Evolutionary conservation across 1,140 invertebrate genomes (phyloP), one percentile per base, ranked within the genome.

Genomic region (Pinna nobilis): DNA sequence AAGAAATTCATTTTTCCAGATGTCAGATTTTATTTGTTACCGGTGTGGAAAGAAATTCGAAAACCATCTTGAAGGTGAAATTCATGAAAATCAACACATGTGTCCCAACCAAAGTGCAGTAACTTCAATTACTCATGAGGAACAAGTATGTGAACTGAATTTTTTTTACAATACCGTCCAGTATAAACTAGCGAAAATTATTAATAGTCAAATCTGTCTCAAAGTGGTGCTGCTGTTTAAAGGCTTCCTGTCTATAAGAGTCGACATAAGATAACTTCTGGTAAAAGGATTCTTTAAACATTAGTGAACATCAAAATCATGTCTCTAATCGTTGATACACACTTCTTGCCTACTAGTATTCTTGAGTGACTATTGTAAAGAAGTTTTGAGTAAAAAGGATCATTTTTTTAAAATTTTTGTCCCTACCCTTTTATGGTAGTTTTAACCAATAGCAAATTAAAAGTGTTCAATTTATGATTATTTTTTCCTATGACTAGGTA

Each of bases 11-110:
- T 57, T 18, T 57, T 57, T 57, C 30, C 53, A 57, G 53, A 57
- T 57, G 53, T 57, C 53, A 15, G 53, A 57, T 33, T 57, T 57
- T 32, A 28, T 57, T 20, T 57, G 53, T 57, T 30, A 28, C 35
- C 20, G 35, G 30, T 57, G 53, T 57, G 53, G 25, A 9, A 57
- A 33, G 53, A 11, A 33, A 30, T 57, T 57, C 35, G 30, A 7
- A 57, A 57, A 57, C 35, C 11, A 30, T 57, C 25, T 57, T 11
- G 30, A 57, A 57, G 53, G 53, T 18, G 30, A 13, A 15, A 57
- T 18, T 20, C 53, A 57, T 57, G 53, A 57, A 57, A 33, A 57
- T 32, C 30, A 15, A 13, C 28, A 30, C 53, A 53, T 4, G 25
- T 18, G 49, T 9, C 9, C n/a, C n/a, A n/a, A n/a, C n/a, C n/a